Evolutionary conservation across 2,888 invertebrate genomes (phyloP).

Genomic region (Phengaris alcon): DNA sequence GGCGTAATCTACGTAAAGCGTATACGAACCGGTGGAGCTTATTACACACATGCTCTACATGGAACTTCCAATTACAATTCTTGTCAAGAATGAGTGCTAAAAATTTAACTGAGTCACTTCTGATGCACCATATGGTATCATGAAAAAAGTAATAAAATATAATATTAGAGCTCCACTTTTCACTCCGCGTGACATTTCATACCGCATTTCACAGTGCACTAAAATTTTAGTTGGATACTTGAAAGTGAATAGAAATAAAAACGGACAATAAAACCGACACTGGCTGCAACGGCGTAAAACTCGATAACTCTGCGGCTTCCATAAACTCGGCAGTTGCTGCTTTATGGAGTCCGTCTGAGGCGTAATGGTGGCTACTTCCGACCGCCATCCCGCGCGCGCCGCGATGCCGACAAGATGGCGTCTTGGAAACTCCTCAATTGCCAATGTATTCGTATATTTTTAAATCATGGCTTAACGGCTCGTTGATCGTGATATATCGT

Average conservation of each 20-base stretch:
- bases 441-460: conserved; percentile 28
- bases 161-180: background rate
- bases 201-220: conserved; percentile 20
- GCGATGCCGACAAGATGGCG: conserved; percentile 36
- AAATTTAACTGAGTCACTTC: background rate
- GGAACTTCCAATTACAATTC: too few relatives aligned
- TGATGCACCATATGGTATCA: background rate
- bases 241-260: conserved; percentile 38
- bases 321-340: conserved; percentile 46
- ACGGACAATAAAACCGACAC: conserved; percentile 38
- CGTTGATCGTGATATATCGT: conserved; percentile 26
- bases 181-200: conserved; percentile 5
- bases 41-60: too few relatives aligned
- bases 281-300: conserved; percentile 41
- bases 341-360: conserved; percentile 47
- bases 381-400: conserved; percentile 49
- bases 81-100: background rate
- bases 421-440: conserved; percentile 9
- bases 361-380: conserved; percentile 55
- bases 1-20: too few relatives aligned
- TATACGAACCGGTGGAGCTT: too few relatives aligned
- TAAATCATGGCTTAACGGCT: conserved; percentile 27
- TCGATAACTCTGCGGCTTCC: conserved; percentile 43
- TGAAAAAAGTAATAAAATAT: conserved; percentile 1
- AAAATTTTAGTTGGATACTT: conserved; percentile 17